Conservation (phyloP, 2,797 vertebrate species). For the Capromys pilorides region DNA sequence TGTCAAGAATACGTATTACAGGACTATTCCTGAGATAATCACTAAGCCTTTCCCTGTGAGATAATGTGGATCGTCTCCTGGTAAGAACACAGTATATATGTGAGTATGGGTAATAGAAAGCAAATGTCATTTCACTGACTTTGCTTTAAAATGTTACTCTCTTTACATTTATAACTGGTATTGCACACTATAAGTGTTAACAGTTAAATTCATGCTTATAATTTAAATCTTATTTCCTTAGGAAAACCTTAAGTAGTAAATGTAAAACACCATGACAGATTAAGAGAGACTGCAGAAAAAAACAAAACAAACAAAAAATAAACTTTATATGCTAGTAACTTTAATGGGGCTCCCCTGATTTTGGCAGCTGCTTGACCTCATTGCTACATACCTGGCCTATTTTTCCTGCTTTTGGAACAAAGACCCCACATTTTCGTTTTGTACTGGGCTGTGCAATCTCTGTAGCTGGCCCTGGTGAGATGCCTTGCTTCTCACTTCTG, state of each 20-base stretch:
- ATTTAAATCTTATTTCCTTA: background rate
- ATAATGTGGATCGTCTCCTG: background rate
- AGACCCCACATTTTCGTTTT: background rate
- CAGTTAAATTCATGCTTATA: slow-evolving; percentile 26
- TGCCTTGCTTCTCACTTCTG: background rate
- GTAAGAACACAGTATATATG: background rate
- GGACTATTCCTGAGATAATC: background rate
- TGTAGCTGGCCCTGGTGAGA: too few relatives aligned
- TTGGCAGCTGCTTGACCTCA: background rate
- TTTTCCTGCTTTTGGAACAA: slow-evolving; percentile 13
- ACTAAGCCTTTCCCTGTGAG: background rate
- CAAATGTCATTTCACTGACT: slow-evolving; percentile 33
- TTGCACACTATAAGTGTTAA: background rate
- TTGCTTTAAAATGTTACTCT: background rate
- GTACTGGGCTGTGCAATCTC: background rate
- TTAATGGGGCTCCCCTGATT: background rate
- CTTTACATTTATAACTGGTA: slow-evolving; percentile 15
- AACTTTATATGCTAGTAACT: background rate
- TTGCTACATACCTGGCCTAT: background rate
- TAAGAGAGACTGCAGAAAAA: background rate
- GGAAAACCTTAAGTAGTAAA: slow-evolving; percentile 53
- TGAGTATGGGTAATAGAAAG: background rate
- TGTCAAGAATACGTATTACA: background rate
- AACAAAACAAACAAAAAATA: background rate
- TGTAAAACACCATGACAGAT: background rate